Base-by-base conservation (phyloP, 2,797 vertebrate species). In the Enteromius treurensis region DNA sequence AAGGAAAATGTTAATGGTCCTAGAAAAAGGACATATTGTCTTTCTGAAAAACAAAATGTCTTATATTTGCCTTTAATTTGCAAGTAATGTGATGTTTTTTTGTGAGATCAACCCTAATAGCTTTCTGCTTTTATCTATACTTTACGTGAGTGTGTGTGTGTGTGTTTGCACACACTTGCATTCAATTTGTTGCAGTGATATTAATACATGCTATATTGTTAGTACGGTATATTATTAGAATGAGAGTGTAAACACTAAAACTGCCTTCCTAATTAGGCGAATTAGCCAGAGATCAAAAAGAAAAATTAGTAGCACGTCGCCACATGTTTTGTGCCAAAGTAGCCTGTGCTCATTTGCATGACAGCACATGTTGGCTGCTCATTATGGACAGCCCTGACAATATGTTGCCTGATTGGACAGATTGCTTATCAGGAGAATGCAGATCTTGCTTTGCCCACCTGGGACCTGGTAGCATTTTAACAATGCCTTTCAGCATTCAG, bases 391-490 rank as follows among this genome's bases (percentile, higher is more conserved):
- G 34, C 75, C 19, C 68, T 42, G 74, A 71, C 85, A 84, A 84
- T 84, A 86, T 86, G 85, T 58, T 67, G 47, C 68, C 58, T 71
- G 85, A 80, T 84, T 77, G 82, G 82, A 83, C 82, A 86, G 85
- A 85, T 85, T 85, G 84, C 80, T 85, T 80, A 85, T 85, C 84
- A 64, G 65, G 42, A 70, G 11, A 49, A 32, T 51, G 53, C 74
- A 73, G 79, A 55, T 78, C 49, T 47, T 77, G 34, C 80, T 19
- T 40, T 11, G 19, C 60, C 60, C 84, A 79, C 84, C 80, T 82
- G 84, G 74, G 84, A 79, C 40, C 49, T 21, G 1, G 51, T 60
- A 34, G 26, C 37, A 70, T 83, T 83, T 83, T 49, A 83, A 62
- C 9, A 3, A 77, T 69, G 53, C 74, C 75, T 83, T 77, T 70